A percentile compares a stretch with the other conserved stretches of the same genome.
Conservation (phyloP, 2,888 invertebrate species). For the Sympetrum striolatum region DNA sequence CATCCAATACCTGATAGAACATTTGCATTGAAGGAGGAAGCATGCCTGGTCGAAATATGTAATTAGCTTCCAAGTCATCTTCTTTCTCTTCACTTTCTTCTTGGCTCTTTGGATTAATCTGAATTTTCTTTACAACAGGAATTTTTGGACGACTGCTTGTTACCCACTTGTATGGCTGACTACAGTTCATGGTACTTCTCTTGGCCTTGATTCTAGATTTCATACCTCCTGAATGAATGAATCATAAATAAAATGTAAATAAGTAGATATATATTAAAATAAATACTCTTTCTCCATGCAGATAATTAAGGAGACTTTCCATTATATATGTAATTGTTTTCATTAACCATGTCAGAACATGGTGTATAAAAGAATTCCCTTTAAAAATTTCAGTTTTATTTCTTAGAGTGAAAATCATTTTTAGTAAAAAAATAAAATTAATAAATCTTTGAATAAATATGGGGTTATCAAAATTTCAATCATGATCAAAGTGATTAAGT, state of each 20-base stretch:
- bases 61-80: constrained; percentile 61
- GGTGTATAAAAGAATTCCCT: no score
- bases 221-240: constrained; percentile 59
- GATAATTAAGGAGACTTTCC: no score
- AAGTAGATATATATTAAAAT: no score
- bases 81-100: constrained; percentile 53
- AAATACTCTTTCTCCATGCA: no score
- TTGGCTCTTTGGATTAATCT: constrained; percentile 47
- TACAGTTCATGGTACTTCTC: constrained; percentile 60
- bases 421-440: no score
- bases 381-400: no score
- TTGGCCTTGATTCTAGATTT: constrained; percentile 63
- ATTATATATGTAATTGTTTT: no score
- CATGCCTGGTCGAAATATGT: constrained; percentile 72
- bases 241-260: not conserved
- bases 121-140: constrained; percentile 50
- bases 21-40: constrained; percentile 85
- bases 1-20: constrained; percentile 77
- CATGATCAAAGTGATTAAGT: no score
- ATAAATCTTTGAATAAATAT: no score
- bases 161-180: constrained; percentile 60
- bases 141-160: constrained; percentile 53
- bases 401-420: no score
- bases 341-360: no score
- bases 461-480: no score